Conservation (phyloP, 2,888 invertebrate genomes). For the Ceriagrion tenellum region DNA sequence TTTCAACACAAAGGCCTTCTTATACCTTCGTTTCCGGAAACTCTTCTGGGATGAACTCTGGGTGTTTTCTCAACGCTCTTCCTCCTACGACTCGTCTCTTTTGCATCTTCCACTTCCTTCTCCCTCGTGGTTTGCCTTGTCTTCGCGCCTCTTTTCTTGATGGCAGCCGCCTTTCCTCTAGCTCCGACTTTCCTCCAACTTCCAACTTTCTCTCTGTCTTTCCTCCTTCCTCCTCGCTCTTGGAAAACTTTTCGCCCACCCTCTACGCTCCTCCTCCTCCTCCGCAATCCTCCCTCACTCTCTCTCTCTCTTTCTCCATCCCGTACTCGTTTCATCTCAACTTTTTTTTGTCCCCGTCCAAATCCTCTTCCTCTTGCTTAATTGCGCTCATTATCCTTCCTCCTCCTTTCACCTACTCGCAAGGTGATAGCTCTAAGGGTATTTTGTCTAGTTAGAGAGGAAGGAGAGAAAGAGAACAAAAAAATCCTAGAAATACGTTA, state of each 20-base stretch:
- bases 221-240: background rate
- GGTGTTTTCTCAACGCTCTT: background rate
- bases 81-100: background rate
- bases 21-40: background rate
- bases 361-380: background rate
- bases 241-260: background rate
- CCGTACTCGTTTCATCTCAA: background rate
- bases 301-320: background rate
- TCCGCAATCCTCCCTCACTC: background rate
- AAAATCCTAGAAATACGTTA: too few species aligned
- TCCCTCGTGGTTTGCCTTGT: background rate
- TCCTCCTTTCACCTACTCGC: background rate
- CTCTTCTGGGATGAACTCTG: background rate
- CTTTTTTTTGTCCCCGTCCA: background rate
- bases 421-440: background rate
- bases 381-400: background rate
- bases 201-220: background rate
- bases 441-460: background rate
- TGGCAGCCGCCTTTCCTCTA: background rate
- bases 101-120: background rate
- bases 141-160: background rate
- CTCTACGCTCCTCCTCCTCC: background rate
- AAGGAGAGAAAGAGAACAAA: too few species aligned
- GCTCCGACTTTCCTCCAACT: background rate
- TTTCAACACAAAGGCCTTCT: slow-evolving; percentile 1